Base-by-base conservation (phyloP, 2,113 vertebrate species). In the Reinhardtius hippoglossoides region DNA sequence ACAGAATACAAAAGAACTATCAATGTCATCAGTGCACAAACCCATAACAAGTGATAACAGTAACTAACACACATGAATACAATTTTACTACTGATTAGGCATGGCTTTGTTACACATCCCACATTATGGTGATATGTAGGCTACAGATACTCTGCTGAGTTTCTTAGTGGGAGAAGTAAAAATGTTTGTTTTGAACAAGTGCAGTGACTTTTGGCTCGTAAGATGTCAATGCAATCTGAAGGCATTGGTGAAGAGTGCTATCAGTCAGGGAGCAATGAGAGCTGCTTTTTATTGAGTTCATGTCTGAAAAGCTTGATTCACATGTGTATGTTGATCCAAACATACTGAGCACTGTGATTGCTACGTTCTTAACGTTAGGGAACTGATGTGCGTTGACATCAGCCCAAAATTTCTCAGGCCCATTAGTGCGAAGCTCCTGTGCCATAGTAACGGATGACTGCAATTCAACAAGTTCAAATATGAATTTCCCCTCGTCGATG, bases 51-150 rank as follows among this genome's bases (percentile, higher is more conserved):
- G 37, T 9, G 37, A 10, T 40, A 40, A 40, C 9, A 10, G 37
- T 40, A 40, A 40, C 8, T 9, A 40, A 20, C 65, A 40, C 37
- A 40, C 2, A 2, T 40, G 37, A 40, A 40, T 40, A 10, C 37
- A 40, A 2, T 40, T 10, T 1, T 10, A 40, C 2, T 40, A 35
- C 31, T 35, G 31, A 35, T 35, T 8, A 35, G 31, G 31, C 31
- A 35, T 35, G 31, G 31, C 27, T 27, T 27, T 27, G 27, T 27
- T 4, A 27, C 31, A 75, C 56, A 46, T 46, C 72, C 18, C 78
- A 50, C 48, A 18, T 20, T 50, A 24, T 24, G 54, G 4, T 35
- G 31, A 35, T 21, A 56, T 56, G 21, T 24, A 24, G 10, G 10
- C 13, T 56, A 9, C 5, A 56, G 54, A 13, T 12, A 40, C 37